Percentiles rank a stretch among this genome's conserved stretches.
phyloP scores from a whole-genome alignment of 2,113 vertebrate genomes.

The Rousettus leschenaultii region DNA sequence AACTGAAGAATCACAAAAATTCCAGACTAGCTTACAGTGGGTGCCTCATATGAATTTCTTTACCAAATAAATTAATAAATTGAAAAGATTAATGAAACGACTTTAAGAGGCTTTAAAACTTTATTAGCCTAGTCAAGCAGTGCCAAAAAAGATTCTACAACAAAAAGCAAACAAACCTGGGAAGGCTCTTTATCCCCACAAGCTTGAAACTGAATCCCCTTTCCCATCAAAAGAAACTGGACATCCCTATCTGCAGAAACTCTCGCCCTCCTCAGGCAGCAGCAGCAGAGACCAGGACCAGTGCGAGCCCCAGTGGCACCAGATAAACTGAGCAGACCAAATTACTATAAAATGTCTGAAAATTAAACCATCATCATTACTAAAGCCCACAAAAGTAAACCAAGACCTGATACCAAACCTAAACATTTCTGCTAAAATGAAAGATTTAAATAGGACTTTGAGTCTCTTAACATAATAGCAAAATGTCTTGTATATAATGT shows the following conservation, averaged over 20 bases:
- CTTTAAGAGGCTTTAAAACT: neutral
- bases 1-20: slow-evolving; percentile 14
- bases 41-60: neutral
- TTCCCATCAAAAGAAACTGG: neutral
- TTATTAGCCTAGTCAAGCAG: neutral
- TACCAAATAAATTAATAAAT: slow-evolving; percentile 1
- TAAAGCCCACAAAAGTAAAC: neutral
- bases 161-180: neutral
- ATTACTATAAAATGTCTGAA: neutral
- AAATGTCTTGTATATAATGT: neutral
- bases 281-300: neutral
- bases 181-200: neutral
- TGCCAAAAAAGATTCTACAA: neutral
- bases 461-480: neutral
- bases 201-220: neutral
- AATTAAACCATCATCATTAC: slow-evolving; percentile 12
- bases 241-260: neutral
- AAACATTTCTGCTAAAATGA: slow-evolving; percentile 16
- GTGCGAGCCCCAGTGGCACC: neutral
- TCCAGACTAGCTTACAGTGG: neutral
- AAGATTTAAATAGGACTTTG: neutral
- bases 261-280: neutral
- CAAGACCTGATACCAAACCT: neutral
- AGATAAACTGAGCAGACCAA: neutral
- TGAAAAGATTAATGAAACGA: neutral